A percentile compares a stretch with the other conserved stretches of the same genome.
Evolutionary conservation across 2,797 vertebrate genomes (phyloP).

Genomic region (Bucorvus abyssinicus): DNA sequence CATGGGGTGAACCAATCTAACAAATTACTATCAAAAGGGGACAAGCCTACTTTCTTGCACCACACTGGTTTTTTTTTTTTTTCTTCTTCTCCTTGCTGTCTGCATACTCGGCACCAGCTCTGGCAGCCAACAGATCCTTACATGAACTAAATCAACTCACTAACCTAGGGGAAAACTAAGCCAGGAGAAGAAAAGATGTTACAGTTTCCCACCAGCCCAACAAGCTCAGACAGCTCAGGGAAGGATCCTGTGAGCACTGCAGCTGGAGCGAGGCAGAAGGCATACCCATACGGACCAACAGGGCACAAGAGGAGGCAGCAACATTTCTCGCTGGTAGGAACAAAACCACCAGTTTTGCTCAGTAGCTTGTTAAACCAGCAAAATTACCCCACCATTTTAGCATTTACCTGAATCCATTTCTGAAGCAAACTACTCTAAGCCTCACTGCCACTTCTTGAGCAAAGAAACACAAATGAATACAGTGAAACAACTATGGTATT

Average conservation of each 20-base stretch:
- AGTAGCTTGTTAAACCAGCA: not conserved
- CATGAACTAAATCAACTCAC: not conserved
- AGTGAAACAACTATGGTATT: not conserved
- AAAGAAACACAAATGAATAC: not conserved
- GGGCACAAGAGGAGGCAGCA: not conserved
- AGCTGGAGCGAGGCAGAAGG: not conserved
- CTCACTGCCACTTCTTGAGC: not conserved
- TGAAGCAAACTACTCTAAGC: not conserved
- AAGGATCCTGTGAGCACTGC: not conserved
- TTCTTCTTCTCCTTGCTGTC: not conserved
- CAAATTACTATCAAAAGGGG: not conserved
- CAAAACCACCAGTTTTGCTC: not conserved
- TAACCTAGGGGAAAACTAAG: not conserved
- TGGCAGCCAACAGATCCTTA: not conserved
- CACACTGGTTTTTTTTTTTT: not conserved
- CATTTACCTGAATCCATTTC: not conserved
- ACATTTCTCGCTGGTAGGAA: not conserved
- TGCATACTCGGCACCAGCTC: not conserved
- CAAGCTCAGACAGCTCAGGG: not conserved
- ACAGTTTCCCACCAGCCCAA: not conserved
- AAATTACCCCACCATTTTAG: not conserved
- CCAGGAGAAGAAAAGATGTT: not conserved
- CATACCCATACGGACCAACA: not conserved
- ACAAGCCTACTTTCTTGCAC: not conserved
- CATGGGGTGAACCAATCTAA: not conserved